Conservation (phyloP, 2,797 vertebrate genomes). For the Anabacerthia variegaticeps region DNA sequence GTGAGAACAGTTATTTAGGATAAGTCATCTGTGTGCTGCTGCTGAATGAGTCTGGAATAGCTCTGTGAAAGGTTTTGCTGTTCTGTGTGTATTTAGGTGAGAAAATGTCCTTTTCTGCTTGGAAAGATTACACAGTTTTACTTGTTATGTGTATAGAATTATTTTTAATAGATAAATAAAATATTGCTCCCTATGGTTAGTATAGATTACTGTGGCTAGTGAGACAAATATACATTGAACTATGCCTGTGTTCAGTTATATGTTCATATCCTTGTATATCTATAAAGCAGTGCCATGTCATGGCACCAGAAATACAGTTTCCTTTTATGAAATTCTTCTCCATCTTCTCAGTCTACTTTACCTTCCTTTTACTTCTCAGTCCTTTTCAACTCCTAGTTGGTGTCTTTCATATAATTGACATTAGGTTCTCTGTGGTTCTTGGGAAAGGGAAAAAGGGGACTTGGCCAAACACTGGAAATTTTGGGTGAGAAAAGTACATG, state of each 20-base stretch:
- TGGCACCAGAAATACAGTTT: background rate
- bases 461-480: background rate
- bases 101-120: background rate
- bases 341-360: background rate
- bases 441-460: background rate
- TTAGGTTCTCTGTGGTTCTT: background rate
- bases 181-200: background rate
- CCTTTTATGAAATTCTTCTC: background rate
- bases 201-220: background rate
- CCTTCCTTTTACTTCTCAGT: background rate
- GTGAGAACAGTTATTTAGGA: constrained; percentile 57
- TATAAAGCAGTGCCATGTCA: background rate
- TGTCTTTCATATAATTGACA: background rate
- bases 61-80: background rate
- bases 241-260: background rate
- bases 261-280: background rate
- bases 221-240: background rate
- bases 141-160: background rate
- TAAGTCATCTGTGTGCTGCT: constrained; percentile 37
- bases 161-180: background rate
- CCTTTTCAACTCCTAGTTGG: background rate
- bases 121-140: background rate
- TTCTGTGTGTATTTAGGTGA: background rate
- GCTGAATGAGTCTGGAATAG: background rate
- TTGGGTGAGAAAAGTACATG: background rate